These are phyloP conservation scores for Sminthurinus aureus DNA, from an alignment of 2,888 invertebrate genomes.

Conservation along the genomic window DNA sequence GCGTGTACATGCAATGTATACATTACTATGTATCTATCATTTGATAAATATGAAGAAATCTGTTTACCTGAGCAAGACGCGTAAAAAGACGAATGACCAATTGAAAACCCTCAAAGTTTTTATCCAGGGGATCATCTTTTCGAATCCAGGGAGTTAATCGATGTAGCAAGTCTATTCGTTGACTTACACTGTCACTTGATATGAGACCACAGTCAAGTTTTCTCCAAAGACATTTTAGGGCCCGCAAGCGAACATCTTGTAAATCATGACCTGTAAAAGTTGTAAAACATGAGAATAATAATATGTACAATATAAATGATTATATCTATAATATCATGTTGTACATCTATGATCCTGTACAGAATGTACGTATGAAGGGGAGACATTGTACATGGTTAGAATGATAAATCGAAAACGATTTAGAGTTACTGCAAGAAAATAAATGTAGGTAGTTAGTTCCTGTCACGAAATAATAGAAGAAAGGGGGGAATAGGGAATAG, in stretches of 20 bases:
- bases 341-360: no score
- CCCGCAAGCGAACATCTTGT: conserved; percentile 53
- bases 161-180: conserved; percentile 50
- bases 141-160: conserved; percentile 49
- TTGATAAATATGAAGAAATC: no score
- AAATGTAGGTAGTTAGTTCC: conserved; percentile 28
- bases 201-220: conserved; percentile 55
- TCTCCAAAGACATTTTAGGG: conserved; percentile 52
- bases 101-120: conserved; percentile 46
- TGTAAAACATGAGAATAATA: no score
- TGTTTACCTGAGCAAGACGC: conserved; percentile 50
- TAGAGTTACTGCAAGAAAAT: conserved; percentile 2
- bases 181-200: conserved; percentile 44
- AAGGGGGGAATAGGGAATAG: background rate
- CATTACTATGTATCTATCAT: no score
- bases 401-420: conserved; percentile 10
- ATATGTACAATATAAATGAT: no score
- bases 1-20: conserved; percentile 1
- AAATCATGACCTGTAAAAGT: conserved; percentile 58
- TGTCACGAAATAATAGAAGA: conserved; percentile 22
- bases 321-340: no score
- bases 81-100: conserved; percentile 48
- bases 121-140: conserved; percentile 16
- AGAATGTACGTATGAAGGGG: no score
- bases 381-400: no score